Base-by-base conservation (phyloP, 1,140 invertebrate genomes). In the Sycophila sp. region DNA sequence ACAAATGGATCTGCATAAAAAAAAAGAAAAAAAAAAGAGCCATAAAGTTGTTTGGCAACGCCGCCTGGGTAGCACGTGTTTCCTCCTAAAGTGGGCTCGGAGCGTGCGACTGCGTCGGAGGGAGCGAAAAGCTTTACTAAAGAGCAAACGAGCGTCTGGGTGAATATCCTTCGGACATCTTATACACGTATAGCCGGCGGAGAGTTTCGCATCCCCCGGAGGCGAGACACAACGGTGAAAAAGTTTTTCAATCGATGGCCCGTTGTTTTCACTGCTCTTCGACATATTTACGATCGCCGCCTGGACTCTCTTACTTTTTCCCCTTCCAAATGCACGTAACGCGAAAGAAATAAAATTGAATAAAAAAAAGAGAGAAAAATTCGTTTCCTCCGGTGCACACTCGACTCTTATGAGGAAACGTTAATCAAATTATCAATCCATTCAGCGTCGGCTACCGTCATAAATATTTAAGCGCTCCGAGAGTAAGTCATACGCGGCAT, bases 371-470 rank as follows among this genome's bases (percentile, higher is more conserved):
- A 28, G 7, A 51, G 7, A 51, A 17, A 19, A 34, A 59, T 36
- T 36, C 34, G 34, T 36, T 36, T 36, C n/a, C n/a, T n/a, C n/a
- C n/a, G n/a, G n/a, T n/a, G n/a, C n/a, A n/a, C n/a, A n/a, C n/a
- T n/a, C n/a, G n/a, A n/a, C n/a, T n/a, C n/a, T n/a, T n/a, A n/a
- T n/a, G n/a, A n/a, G n/a, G n/a, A 42, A 60, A 60, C 24, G 2
- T 17, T 24, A 65, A 65, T 66, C 45, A 40, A 42, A 55, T 51
- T 40, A 56, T 34, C 56, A 66, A 66, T 66, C 36, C 24, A 55
- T 19, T 42, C 49, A 26, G 17, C 4, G n/a, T 3, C 51, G 32
- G 22, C 10, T 30, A 28, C 5, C 15, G 51, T 66, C 51, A 66
- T 66, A 32, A 56, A 66, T 56, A 66, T 56, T 66, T 66, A 32